These are phyloP conservation scores for Andricus quercusramuli DNA, from an alignment of 2,888 invertebrate species.

Conservation along the genomic window DNA sequence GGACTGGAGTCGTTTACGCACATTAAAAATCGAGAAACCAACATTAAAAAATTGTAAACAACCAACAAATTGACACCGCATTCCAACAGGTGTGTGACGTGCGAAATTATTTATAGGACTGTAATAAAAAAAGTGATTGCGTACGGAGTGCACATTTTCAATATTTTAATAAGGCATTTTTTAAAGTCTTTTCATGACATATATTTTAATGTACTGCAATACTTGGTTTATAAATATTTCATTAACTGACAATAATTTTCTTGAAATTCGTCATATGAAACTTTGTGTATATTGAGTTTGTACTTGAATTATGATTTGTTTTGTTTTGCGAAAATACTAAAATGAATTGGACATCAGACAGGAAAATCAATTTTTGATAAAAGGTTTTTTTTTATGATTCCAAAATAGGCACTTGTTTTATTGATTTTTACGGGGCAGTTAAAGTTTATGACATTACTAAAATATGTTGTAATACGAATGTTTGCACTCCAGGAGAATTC, in stretches of 20 bases:
- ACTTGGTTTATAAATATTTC: neutral
- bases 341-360: no score
- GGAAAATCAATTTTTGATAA: no score
- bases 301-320: neutral
- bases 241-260: neutral
- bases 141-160: no score
- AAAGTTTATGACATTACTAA: slow-evolving; percentile 17
- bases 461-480: neutral
- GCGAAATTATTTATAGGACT: neutral
- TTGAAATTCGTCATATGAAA: neutral
- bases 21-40: neutral
- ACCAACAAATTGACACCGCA: neutral
- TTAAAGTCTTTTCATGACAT: neutral
- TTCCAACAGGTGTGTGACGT: neutral
- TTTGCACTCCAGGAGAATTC: slow-evolving; percentile 13
- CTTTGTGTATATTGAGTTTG: neutral
- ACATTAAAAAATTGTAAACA: neutral
- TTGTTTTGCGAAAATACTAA: no score
- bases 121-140: neutral
- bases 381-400: no score
- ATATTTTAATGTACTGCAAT: neutral
- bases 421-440: neutral
- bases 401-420: no score
- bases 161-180: no score
- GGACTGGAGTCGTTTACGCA: neutral